A percentile compares a stretch with the other conserved stretches of the same genome.
phyloP scores from a whole-genome alignment of 2,797 vertebrate species.

The Stomatorhinus walkeri region DNA sequence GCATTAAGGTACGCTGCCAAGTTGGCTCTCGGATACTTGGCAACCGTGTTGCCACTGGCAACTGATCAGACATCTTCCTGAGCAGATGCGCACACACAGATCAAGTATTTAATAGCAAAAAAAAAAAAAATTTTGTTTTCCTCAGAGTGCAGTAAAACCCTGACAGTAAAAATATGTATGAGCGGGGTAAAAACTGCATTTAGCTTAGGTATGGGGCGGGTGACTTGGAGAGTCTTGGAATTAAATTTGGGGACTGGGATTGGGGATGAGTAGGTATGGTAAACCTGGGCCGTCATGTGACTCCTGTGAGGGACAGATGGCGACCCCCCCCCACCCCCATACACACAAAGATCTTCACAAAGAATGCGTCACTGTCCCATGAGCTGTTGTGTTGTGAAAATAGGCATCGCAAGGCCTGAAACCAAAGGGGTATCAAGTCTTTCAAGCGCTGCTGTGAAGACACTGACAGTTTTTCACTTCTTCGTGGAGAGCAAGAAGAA shows the following conservation, averaged over 20 bases:
- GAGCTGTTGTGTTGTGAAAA: neutral
- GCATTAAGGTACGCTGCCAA: neutral
- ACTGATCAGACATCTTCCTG: neutral
- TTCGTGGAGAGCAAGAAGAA: neutral
- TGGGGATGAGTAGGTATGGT: neutral
- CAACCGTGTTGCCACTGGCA: neutral
- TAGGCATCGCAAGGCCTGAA: neutral
- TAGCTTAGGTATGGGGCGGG: neutral
- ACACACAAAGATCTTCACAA: neutral
- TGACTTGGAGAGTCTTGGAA: neutral
- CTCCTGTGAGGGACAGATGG: neutral
- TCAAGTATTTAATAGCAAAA: neutral
- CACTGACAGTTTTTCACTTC: neutral
- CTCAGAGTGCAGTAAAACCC: neutral
- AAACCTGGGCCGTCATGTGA: neutral
- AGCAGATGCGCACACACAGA: neutral
- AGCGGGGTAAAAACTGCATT: neutral
- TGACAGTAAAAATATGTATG: neutral
- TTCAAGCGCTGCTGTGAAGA: neutral
- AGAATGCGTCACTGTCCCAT: neutral
- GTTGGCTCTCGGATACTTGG: neutral
- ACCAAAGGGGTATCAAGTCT: neutral
- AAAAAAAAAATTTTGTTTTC: neutral
- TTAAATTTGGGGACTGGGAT: neutral
- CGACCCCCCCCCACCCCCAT: neutral